These are phyloP conservation scores for Brachionus sp. DNA, from an alignment of 1,140 invertebrate genomes.

Conservation along the genomic window DNA sequence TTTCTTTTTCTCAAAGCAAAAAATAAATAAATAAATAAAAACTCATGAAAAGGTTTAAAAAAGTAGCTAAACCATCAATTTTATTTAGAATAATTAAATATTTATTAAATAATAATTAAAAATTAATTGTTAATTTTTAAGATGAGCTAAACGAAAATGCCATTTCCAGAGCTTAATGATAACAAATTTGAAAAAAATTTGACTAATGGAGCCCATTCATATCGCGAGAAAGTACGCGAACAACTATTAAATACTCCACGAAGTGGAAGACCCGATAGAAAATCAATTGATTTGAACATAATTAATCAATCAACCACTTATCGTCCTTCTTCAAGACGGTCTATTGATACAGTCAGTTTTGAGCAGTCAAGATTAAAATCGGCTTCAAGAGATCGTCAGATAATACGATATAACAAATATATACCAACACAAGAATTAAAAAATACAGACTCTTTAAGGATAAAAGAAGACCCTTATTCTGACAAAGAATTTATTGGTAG, in stretches of 20 bases:
- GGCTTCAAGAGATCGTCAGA: background rate
- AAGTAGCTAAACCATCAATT: too few relatives aligned
- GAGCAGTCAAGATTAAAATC: background rate
- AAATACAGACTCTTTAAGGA: background rate
- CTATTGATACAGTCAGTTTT: background rate
- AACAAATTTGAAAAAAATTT: conserved; percentile 16
- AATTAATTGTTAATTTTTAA: background rate
- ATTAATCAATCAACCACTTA: background rate
- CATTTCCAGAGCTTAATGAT: conserved; percentile 1
- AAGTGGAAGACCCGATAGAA: background rate
- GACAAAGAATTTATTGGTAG: background rate
- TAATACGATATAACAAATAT: conserved; percentile 13
- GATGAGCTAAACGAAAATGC: conserved; percentile 3
- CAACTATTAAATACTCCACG: background rate
- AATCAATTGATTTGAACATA: conserved; percentile 29
- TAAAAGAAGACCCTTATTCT: background rate
- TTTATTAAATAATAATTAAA: background rate
- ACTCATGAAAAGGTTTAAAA: background rate
- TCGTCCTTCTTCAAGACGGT: background rate
- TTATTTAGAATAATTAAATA: too few relatives aligned
- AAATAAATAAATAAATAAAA: background rate
- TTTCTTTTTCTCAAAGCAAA: background rate
- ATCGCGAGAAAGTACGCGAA: conserved; percentile 2
- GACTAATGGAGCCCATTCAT: background rate
- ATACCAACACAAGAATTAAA: background rate